Percentiles rank a stretch among this genome's conserved stretches.
These are phyloP conservation scores for Latrodectus hesperus DNA, from an alignment of 2,888 invertebrate species.

Conservation along the genomic window DNA sequence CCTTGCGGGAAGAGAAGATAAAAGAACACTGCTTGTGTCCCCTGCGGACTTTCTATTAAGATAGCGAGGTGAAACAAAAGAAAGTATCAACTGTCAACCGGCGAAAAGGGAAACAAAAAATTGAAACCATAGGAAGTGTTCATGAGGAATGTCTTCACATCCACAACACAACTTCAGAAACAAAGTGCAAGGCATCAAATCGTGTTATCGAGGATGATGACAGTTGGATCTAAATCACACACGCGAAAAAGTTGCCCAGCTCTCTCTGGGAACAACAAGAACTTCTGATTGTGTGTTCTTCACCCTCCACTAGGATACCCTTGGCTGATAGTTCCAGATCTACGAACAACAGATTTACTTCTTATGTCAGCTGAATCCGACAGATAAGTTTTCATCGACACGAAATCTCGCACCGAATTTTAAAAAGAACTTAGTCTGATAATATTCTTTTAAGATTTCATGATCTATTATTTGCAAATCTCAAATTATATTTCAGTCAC, in stretches of 20 bases:
- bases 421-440: too few relatives aligned
- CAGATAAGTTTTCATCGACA: too few relatives aligned
- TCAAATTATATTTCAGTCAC: too few relatives aligned
- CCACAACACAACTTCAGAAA: constrained; percentile 34
- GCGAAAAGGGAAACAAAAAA: constrained; percentile 8
- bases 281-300: not conserved
- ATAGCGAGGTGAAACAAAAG: constrained; percentile 37
- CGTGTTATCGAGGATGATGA: constrained; percentile 57
- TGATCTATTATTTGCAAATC: too few relatives aligned
- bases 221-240: constrained; percentile 64
- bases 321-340: not conserved
- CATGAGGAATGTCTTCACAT: constrained; percentile 54
- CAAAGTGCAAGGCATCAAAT: constrained; percentile 57
- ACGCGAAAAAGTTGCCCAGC: constrained; percentile 43
- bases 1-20: not conserved
- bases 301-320: not conserved
- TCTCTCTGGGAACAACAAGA: constrained; percentile 1
- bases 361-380: too few relatives aligned
- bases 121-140: constrained; percentile 23
- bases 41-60: constrained; percentile 34
- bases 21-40: not conserved
- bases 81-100: not conserved
- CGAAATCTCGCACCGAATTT: too few relatives aligned
- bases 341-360: too few relatives aligned
- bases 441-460: too few relatives aligned